Evolutionary conservation across 2,113 vertebrate species (phyloP).

Genomic region (Theristicus caerulescens): DNA sequence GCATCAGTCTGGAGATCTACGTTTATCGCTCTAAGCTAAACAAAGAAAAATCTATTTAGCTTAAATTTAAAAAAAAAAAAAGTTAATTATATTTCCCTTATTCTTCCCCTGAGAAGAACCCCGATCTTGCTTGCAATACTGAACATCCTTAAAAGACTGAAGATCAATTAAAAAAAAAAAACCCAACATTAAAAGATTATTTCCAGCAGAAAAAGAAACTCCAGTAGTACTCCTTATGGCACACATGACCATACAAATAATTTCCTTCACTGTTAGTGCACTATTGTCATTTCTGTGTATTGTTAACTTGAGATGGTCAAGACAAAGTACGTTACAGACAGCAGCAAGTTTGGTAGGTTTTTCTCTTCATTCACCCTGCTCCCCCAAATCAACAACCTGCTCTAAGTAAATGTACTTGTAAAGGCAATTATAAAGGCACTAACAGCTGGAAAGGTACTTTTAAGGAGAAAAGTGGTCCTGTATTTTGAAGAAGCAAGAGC

Average conservation of each 20-base stretch:
- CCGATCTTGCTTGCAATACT: neutral
- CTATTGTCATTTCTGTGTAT: neutral
- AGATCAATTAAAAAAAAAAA: neutral
- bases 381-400: neutral
- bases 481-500: neutral
- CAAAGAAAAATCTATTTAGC: slow-evolving; percentile 45
- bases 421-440: neutral
- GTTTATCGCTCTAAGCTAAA: slow-evolving; percentile 91
- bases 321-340: neutral
- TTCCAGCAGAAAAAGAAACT: neutral
- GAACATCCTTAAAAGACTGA: neutral
- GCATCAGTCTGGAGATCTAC: slow-evolving; percentile 97
- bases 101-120: neutral
- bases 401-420: neutral
- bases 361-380: neutral
- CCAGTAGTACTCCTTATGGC: neutral
- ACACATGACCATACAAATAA: neutral
- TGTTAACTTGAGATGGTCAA: neutral
- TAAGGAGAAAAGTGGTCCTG: neutral
- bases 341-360: neutral
- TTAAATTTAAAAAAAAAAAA: neutral
- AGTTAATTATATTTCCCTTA: neutral
- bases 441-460: neutral
- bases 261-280: neutral
- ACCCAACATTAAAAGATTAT: neutral